Evolutionary conservation across 2,888 invertebrate species (phyloP).

Genomic region (Eupithecia inturbata): DNA sequence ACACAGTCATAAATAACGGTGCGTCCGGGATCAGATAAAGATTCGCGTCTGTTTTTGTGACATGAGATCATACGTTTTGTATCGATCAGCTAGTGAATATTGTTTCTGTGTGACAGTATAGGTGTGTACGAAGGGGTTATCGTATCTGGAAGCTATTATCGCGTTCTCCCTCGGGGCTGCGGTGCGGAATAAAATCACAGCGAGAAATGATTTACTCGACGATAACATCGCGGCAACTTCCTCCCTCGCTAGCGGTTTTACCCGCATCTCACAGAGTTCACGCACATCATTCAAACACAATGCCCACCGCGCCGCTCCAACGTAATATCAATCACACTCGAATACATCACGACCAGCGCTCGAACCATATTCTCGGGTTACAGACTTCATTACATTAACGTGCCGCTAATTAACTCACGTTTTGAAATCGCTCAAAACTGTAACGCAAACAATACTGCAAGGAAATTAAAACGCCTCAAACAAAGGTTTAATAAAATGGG

Average conservation of each 20-base stretch:
- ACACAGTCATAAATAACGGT: conserved; percentile 47
- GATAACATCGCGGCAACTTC: conserved; percentile 64
- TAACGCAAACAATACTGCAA: conserved; percentile 47
- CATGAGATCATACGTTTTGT: conserved; percentile 60
- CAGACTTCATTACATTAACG: conserved; percentile 42
- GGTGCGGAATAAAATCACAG: conserved; percentile 76
- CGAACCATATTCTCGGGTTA: conserved; percentile 43
- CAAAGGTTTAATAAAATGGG: conserved; percentile 59
- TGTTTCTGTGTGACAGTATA: conserved; percentile 73
- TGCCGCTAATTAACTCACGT: conserved; percentile 45
- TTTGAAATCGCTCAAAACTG: conserved; percentile 44
- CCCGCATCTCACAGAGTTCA: conserved; percentile 63
- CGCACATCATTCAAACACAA: conserved; percentile 67
- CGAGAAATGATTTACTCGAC: conserved; percentile 75
- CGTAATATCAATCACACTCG: conserved; percentile 55
- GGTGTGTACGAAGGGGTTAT: conserved; percentile 59
- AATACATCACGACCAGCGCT: conserved; percentile 47
- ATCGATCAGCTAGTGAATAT: conserved; percentile 74
- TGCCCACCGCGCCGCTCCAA: conserved; percentile 55
- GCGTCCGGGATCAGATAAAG: conserved; percentile 37
- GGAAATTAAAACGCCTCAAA: conserved; percentile 53
- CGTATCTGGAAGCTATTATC: conserved; percentile 75
- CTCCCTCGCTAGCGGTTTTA: conserved; percentile 47
- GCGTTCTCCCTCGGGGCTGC: conserved; percentile 58
- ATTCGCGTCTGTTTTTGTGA: conserved; percentile 56